These are phyloP conservation scores for Diadegma fenestrale DNA, from an alignment of 2,888 invertebrate genomes.

Conservation along the genomic window DNA sequence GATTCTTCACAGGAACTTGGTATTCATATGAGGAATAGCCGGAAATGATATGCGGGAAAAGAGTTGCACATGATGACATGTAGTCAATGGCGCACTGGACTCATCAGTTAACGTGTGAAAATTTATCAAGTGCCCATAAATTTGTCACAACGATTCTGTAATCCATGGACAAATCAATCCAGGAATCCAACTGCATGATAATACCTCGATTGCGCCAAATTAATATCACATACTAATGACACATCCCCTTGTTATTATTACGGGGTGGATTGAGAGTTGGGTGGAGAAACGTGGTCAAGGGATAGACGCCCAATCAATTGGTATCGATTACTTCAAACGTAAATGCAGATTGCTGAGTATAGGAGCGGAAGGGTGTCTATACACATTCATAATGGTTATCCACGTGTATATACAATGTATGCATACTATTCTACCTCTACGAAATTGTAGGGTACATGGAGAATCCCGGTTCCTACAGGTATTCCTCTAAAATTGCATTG, in stretches of 20 bases:
- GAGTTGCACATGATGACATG: no score
- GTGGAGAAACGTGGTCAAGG: constrained; percentile 12
- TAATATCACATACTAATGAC: constrained; percentile 51
- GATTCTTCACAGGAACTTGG: background rate
- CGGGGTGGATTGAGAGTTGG: constrained; percentile 17
- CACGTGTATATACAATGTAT: constrained; percentile 33
- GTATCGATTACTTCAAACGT: constrained; percentile 56
- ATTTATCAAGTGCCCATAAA: background rate
- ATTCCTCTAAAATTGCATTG: constrained; percentile 47
- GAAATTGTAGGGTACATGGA: constrained; percentile 60
- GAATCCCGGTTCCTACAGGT: constrained; percentile 35
- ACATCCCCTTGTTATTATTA: constrained; percentile 34
- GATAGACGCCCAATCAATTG: constrained; percentile 54
- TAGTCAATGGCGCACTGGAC: background rate
- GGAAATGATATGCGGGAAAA: background rate
- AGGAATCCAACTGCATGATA: constrained; percentile 25
- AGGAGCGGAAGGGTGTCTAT: constrained; percentile 5
- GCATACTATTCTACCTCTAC: constrained; percentile 14
- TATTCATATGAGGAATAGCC: background rate
- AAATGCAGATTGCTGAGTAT: constrained; percentile 32
- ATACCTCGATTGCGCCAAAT: constrained; percentile 48
- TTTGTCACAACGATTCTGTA: background rate
- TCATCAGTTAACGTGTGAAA: background rate
- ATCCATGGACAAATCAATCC: background rate
- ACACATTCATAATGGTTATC: constrained; percentile 38